A percentile compares a stretch with the other conserved stretches of the same genome.
Conservation (phyloP, 1,140 invertebrate genomes). For the Pachyrhynchus sulphureomaculatus region DNA sequence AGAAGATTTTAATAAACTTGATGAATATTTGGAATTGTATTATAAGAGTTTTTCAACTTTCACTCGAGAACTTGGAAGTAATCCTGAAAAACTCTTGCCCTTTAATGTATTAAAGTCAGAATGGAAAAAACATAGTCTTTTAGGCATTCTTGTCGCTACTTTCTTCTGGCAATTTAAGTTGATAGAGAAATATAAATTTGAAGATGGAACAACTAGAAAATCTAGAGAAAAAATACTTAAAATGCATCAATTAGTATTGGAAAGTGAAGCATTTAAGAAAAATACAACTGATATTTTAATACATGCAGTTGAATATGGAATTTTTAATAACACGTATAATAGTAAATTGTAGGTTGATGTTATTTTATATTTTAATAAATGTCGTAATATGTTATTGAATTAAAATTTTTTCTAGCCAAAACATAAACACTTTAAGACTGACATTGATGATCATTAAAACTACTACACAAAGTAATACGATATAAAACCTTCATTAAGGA, state of each 20-base stretch:
- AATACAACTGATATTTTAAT: conserved; percentile 3
- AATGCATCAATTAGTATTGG: neutral
- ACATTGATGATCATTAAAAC: no score
- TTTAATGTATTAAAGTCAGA: conserved; percentile 48
- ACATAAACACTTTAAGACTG: no score
- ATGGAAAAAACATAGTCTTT: conserved; percentile 45
- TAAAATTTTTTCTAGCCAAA: no score
- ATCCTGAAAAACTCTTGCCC: conserved; percentile 54
- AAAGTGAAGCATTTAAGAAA: neutral
- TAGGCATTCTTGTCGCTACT: conserved; percentile 36
- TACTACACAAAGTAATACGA: no score
- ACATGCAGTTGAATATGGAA: conserved; percentile 18
- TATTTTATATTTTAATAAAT: no score
- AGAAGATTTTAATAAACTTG: conserved; percentile 52
- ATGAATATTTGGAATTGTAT: conserved; percentile 57
- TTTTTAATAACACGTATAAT: no score
- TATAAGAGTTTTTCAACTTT: conserved; percentile 53
- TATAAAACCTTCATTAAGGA: no score
- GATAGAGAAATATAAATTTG: neutral
- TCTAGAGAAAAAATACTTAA: neutral
- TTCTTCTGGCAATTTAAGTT: conserved; percentile 21
- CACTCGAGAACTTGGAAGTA: conserved; percentile 48
- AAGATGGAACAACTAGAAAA: neutral
- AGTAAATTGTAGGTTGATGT: no score
- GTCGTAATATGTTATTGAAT: no score